These are phyloP conservation scores for Diplogasteroides magnus DNA, from an alignment of 1,140 invertebrate genomes.

Conservation along the genomic window DNA sequence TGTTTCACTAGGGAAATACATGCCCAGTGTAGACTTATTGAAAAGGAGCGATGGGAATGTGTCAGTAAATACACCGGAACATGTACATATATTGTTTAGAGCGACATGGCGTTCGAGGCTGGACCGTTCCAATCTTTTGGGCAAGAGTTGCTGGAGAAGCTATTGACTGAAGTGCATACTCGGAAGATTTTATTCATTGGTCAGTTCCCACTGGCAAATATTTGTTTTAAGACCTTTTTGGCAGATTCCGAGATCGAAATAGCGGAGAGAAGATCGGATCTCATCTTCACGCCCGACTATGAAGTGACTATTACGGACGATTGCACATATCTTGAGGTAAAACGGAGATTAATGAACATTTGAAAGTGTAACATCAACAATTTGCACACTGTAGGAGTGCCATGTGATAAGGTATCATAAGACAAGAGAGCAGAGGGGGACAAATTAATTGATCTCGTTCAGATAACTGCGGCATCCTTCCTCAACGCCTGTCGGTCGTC, in stretches of 20 bases:
- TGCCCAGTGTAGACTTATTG: too few species aligned
- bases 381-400: too few species aligned
- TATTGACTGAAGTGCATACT: slow-evolving; percentile 18
- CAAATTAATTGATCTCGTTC: too few species aligned
- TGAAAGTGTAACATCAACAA: too few species aligned
- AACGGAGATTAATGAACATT: too few species aligned
- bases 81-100: too few species aligned
- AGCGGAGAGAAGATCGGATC: slow-evolving; percentile 22
- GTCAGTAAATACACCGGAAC: too few species aligned
- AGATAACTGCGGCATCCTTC: slow-evolving; percentile 20
- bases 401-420: too few species aligned
- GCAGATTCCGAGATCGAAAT: slow-evolving; percentile 23
- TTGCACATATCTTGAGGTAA: slow-evolving; percentile 34
- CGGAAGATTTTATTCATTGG: slow-evolving; percentile 21
- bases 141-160: slow-evolving; percentile 25
- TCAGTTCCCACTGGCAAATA: slow-evolving; percentile 8
- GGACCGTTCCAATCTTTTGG: slow-evolving; percentile 36
- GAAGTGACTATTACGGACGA: slow-evolving; percentile 29
- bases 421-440: too few species aligned
- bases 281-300: slow-evolving; percentile 33
- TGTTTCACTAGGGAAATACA: background rate
- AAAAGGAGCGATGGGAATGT: too few species aligned
- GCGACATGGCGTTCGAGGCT: slow-evolving; percentile 35
- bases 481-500: slow-evolving; percentile 30
- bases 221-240: background rate